phyloP scores from a whole-genome alignment of 2,888 invertebrate genomes.

The Mesochorus sp. region DNA sequence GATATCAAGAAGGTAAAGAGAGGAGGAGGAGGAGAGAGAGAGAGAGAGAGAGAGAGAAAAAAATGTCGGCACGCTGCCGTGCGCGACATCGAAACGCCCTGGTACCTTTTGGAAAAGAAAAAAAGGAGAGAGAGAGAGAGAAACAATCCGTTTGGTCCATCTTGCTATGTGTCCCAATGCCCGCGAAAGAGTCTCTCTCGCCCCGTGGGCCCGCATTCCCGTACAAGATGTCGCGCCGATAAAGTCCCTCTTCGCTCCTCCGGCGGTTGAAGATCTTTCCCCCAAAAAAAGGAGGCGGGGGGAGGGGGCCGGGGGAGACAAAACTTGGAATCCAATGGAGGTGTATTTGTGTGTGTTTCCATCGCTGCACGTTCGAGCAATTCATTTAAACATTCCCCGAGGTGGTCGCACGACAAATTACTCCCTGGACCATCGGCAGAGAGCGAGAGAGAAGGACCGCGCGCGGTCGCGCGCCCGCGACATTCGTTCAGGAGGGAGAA shows the following conservation, averaged over 20 bases:
- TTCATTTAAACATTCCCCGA: slow-evolving; percentile 82
- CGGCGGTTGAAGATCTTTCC: slow-evolving; percentile 49
- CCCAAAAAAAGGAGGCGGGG: slow-evolving; percentile 27
- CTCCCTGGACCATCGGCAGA: slow-evolving; percentile 77
- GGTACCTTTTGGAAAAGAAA: slow-evolving; percentile 2
- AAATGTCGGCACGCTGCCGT: slow-evolving; percentile 39
- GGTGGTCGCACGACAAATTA: slow-evolving; percentile 83
- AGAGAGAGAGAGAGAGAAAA: slow-evolving; percentile 5
- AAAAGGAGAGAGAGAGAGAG: slow-evolving; percentile 3
- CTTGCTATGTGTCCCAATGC: slow-evolving; percentile 54
- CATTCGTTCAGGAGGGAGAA: slow-evolving; percentile 49
- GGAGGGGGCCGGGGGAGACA: slow-evolving; percentile 5
- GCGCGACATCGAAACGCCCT: slow-evolving; percentile 38
- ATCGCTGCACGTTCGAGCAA: slow-evolving; percentile 73
- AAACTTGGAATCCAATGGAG: slow-evolving; percentile 48
- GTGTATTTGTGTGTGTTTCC: slow-evolving; percentile 50
- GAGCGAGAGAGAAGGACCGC: slow-evolving; percentile 68
- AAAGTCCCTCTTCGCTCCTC: slow-evolving; percentile 71
- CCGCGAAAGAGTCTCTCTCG: slow-evolving; percentile 68
- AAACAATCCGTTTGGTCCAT: slow-evolving; percentile 13
- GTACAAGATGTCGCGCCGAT: slow-evolving; percentile 82
- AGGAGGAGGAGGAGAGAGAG: not conserved
- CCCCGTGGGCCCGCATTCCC: slow-evolving; percentile 81
- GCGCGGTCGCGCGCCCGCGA: slow-evolving; percentile 37
- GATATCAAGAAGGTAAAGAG: slow-evolving; percentile 27